Conservation (phyloP, 2,113 vertebrate species). For the Thunnus thynnus region DNA sequence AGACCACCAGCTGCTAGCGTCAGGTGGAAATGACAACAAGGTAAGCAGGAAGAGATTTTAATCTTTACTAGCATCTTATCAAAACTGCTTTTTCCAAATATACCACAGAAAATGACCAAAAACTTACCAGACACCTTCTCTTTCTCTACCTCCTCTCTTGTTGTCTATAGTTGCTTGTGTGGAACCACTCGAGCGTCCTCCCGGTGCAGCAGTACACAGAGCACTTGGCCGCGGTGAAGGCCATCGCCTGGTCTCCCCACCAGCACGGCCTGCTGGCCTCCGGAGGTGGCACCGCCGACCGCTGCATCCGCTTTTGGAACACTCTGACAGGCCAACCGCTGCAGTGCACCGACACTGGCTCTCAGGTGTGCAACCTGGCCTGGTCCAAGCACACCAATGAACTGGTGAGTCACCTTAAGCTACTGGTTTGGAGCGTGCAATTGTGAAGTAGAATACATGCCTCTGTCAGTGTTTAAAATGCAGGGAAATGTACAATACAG, state of each 20-base stretch:
- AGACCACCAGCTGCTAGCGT: conserved; percentile 97
- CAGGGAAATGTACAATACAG: not conserved
- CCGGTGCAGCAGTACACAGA: conserved; percentile 98
- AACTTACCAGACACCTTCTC: not conserved
- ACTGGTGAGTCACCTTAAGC: conserved; percentile 85
- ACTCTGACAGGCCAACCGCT: conserved; percentile 96
- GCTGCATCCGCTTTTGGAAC: conserved; percentile 99
- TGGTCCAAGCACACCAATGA: conserved; percentile 99
- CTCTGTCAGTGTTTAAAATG: not conserved
- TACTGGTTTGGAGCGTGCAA: not conserved
- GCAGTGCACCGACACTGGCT: conserved; percentile 97
- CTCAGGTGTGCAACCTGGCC: conserved; percentile 98
- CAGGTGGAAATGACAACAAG: conserved; percentile 98
- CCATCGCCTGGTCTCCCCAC: conserved; percentile 98
- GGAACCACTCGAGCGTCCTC: conserved; percentile 96
- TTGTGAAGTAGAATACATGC: not conserved
- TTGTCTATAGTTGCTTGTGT: conserved; percentile 91
- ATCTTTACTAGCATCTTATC: not conserved
- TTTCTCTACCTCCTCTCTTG: not conserved
- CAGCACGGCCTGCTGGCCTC: conserved; percentile 97
- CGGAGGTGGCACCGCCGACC: conserved; percentile 94
- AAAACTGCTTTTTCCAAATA: not conserved
- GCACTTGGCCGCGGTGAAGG: conserved; percentile 97
- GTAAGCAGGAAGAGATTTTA: conserved; percentile 73
- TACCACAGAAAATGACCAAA: not conserved